These are phyloP conservation scores for Ptilorrhoa leucosticta DNA, from an alignment of 2,113 vertebrate species.

Conservation along the genomic window DNA sequence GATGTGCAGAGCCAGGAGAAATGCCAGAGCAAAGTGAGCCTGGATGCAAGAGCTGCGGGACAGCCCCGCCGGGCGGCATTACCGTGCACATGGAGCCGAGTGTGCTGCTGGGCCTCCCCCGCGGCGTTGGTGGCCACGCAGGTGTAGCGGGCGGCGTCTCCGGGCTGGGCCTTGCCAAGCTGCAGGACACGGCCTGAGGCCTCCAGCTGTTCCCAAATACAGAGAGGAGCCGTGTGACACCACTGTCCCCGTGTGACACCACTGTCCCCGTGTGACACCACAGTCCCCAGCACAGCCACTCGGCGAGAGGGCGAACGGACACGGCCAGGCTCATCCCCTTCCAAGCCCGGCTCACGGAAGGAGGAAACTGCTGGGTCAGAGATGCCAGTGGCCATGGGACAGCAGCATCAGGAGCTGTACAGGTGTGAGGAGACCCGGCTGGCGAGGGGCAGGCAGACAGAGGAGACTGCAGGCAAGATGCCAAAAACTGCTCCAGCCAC, in stretches of 20 bases:
- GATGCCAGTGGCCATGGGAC: neutral
- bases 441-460: neutral
- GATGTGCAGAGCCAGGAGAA: neutral
- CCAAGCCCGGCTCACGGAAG: rapidly evolving
- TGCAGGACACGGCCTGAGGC: slow-evolving; percentile 84
- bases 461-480: neutral
- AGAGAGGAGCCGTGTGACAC: slow-evolving; percentile 34
- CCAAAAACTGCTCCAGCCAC: neutral
- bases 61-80: neutral
- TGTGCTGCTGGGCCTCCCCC: slow-evolving; percentile 87
- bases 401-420: neutral
- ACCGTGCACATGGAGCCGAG: slow-evolving; percentile 89
- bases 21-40: neutral
- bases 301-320: neutral
- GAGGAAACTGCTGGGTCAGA: neutral
- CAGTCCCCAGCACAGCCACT: neutral
- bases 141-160: slow-evolving; percentile 88
- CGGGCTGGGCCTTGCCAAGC: slow-evolving; percentile 74
- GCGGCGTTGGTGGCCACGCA: slow-evolving; percentile 95
- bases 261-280: neutral
- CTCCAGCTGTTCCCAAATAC: slow-evolving; percentile 83
- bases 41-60: neutral
- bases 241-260: neutral
- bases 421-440: neutral
- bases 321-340: neutral